Evolutionary conservation across 30 jellyfish, hydroid and myxozoan genomes (phyloP).

Genomic region (Clytia hemisphaerica): DNA sequence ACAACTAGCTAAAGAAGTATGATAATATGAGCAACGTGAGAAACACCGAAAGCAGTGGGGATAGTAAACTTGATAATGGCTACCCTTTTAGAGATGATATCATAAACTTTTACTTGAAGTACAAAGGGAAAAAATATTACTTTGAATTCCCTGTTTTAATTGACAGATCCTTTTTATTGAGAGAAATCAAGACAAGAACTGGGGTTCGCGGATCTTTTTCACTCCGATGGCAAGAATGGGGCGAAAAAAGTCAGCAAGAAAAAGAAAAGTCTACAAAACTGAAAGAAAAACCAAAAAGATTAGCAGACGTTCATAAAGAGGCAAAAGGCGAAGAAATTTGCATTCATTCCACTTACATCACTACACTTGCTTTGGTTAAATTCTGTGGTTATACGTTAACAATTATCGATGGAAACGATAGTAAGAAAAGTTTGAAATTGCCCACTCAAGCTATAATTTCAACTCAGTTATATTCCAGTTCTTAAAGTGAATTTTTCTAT

Average conservation of each 20-base stretch:
- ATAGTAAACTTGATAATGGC: conserved; percentile 7
- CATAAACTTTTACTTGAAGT: background rate
- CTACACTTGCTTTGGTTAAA: background rate
- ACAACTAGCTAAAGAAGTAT: too few species aligned
- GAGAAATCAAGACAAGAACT: background rate
- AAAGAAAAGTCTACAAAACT: background rate
- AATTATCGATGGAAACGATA: background rate
- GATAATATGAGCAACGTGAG: too few species aligned
- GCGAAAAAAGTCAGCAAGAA: background rate
- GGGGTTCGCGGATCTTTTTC: conserved; percentile 15
- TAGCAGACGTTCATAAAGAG: background rate
- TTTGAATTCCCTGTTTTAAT: conserved; percentile 12
- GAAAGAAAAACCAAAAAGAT: conserved; percentile 1
- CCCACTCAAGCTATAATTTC: too few species aligned
- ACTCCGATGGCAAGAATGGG: background rate
- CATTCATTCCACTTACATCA: conserved; percentile 8
- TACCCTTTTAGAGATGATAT: conserved; percentile 20
- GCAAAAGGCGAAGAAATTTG: background rate
- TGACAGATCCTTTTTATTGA: conserved; percentile 12
- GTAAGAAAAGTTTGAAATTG: background rate
- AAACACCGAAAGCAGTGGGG: background rate
- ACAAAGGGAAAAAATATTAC: conserved; percentile 8
- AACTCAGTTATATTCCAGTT: too few species aligned
- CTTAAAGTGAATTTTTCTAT: too few species aligned
- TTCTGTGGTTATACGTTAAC: conserved; percentile 4